Percentiles rank a stretch among this genome's conserved stretches.
phyloP scores from a whole-genome alignment of 2,797 vertebrate species.

The Cyprinella venusta region DNA sequence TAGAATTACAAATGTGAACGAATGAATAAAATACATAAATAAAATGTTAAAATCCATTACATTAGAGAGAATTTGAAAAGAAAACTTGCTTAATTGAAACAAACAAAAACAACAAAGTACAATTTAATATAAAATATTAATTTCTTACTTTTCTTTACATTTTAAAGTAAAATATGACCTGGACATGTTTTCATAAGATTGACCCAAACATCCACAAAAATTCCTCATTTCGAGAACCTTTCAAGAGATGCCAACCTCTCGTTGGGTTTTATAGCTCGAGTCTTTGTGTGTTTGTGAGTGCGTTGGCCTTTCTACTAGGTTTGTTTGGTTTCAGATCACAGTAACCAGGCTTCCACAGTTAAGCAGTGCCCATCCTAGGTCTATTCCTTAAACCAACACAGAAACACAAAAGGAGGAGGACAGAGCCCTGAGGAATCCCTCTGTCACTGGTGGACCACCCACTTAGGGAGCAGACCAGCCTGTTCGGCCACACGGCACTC shows the following conservation, averaged over 20 bases:
- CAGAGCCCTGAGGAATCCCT: conserved; percentile 66
- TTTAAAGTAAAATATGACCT: neutral
- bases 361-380: conserved; percentile 65
- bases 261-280: conserved; percentile 25
- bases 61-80: neutral
- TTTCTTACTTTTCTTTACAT: neutral
- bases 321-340: conserved; percentile 58
- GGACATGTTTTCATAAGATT: neutral
- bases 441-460: conserved; percentile 73
- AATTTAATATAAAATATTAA: no score
- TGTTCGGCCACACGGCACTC: conserved; percentile 64
- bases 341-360: conserved; percentile 59
- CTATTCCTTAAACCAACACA: conserved; percentile 70
- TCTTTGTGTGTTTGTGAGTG: conserved; percentile 47
- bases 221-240: neutral
- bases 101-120: no score
- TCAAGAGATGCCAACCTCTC: conserved; percentile 39
- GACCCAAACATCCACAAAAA: conserved; percentile 12
- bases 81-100: neutral
- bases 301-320: conserved; percentile 33
- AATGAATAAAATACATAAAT: neutral
- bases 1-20: neutral
- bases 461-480: conserved; percentile 69
- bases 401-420: conserved; percentile 59
- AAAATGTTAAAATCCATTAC: neutral